Evolutionary conservation across 1,140 invertebrate species (phyloP).

Genomic region (Bombyx mori): ASM3026992v2 NC_085124.1:15833001-15833500

Average conservation of each 20-base stretch:
- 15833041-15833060: too few species aligned
- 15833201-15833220: constrained; percentile 5
- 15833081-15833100: constrained; percentile 8
- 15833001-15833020: too few species aligned
- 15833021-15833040: too few species aligned
- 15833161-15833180: background rate
- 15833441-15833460: background rate
- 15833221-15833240: constrained; percentile 5
- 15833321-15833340: background rate
- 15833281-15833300: background rate
- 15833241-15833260: constrained; percentile 6
- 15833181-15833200: constrained; percentile 5
- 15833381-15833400: background rate
- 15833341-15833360: background rate
- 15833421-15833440: background rate
- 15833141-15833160: constrained; percentile 9
- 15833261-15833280: constrained; percentile 5
- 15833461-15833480: background rate
- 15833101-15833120: constrained; percentile 2
- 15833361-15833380: background rate
- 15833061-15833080: background rate
- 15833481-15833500: background rate
- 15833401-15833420: background rate
- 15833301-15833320: background rate
- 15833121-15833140: constrained; percentile 2